Base-by-base conservation (phyloP, 2,113 vertebrate species). In the Oophaga pumilio region DNA sequence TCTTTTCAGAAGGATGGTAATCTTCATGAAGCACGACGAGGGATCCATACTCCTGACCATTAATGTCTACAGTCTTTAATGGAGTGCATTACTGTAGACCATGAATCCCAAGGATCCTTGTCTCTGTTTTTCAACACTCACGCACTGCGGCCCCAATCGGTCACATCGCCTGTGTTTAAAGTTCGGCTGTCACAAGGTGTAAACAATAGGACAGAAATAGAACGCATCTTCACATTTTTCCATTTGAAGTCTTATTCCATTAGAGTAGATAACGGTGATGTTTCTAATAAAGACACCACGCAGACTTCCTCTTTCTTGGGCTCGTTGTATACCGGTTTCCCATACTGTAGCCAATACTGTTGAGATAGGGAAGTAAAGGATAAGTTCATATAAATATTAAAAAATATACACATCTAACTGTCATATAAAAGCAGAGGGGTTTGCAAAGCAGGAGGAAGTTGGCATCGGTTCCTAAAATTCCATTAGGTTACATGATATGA, bases 261-360 rank as follows among this genome's bases (percentile, higher is more conserved):
- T 11, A 26, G 24, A 33, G 73, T 14, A 1, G 0, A 22, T 71
- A 60, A 56, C 0, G 71, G 88, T 2, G 86, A 76, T 69, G 77
- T 18, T 84, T 93, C 91, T 71, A 89, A 86, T 85, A 92, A 60
- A 88, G 90, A 49, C 50, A 93, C 84, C 71, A 90, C 88, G 89
- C 91, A 6, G 12, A 93, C 91, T 89, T 93, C 92, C 89, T 93
- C 92, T 22, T 89, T 90, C 73, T 50, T 78, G 20, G 91, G 64
- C 14, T 6, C 89, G 85, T 90, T 84, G 0, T 79, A 90, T 76
- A 28, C 13, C n/a, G 81, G 87, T 18, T 74, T 85, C 11, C 91
- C 91, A 20, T 93, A 90, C 84, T 90, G 91, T 4, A 89, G 33
- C 87, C 12, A 83, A 11, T 86, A 57, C n/a, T 85, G 92, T 92